Conservation (phyloP, 2,888 invertebrate species). For the Hypomecis atomaria region DNA sequence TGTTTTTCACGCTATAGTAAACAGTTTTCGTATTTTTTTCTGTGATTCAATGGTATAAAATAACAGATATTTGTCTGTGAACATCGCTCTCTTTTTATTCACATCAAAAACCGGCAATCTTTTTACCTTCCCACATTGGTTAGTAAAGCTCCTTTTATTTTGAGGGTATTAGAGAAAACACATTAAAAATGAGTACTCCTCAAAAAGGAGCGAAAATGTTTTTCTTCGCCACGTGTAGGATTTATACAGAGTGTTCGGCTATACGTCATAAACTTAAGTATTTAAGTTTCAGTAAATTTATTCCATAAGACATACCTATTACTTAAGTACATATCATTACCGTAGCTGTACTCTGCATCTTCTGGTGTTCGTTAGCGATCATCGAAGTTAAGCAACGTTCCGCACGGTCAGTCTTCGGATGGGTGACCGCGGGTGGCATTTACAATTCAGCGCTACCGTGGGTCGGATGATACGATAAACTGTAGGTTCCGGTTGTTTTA, state of each 20-base stretch:
- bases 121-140: constrained; percentile 5
- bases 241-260: constrained; percentile 2
- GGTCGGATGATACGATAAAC: too few species aligned
- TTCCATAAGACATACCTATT: too few species aligned
- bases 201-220: not conserved
- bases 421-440: too few species aligned
- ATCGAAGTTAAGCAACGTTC: too few species aligned
- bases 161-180: constrained; percentile 13
- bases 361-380: too few species aligned
- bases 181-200: not conserved
- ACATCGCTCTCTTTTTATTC: not conserved
- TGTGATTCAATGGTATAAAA: not conserved
- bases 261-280: too few species aligned
- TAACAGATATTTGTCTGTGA: not conserved
- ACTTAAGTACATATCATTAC: too few species aligned
- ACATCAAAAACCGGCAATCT: constrained; percentile 12
- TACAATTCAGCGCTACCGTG: too few species aligned
- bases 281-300: too few species aligned
- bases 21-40: not conserved
- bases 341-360: too few species aligned
- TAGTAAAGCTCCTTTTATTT: constrained; percentile 9
- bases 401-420: too few species aligned
- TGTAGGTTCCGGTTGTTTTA: too few species aligned
- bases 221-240: constrained; percentile 4
- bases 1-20: not conserved